These are phyloP conservation scores for Brachyistius frenatus DNA, from an alignment of 2,113 vertebrate genomes.

Conservation along the genomic window DNA sequence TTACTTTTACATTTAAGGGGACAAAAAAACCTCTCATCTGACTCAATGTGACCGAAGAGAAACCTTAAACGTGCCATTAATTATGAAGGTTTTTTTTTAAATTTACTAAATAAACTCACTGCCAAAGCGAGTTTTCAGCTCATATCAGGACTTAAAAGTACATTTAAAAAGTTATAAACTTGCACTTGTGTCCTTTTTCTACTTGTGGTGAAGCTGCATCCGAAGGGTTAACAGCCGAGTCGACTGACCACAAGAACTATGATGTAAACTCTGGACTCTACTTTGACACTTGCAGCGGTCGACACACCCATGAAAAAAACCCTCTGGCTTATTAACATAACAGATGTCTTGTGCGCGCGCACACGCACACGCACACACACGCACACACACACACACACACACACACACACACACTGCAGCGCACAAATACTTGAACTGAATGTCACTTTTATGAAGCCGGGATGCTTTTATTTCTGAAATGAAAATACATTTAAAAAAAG, in stretches of 20 bases:
- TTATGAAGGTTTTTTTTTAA: too few relatives aligned
- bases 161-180: neutral
- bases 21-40: neutral
- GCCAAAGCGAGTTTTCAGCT: too few relatives aligned
- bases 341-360: slow-evolving; percentile 74
- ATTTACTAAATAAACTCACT: too few relatives aligned
- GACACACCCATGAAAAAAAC: slow-evolving; percentile 72
- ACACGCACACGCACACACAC: slow-evolving; percentile 40
- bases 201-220: neutral
- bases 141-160: too few relatives aligned
- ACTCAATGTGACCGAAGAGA: too few relatives aligned
- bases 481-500: neutral
- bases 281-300: slow-evolving; percentile 57
- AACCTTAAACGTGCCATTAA: too few relatives aligned
- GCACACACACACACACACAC: slow-evolving; percentile 65
- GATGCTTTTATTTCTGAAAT: neutral
- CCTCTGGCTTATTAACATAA: slow-evolving; percentile 64
- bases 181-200: too few relatives aligned
- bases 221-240: slow-evolving; percentile 23
- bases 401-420: slow-evolving; percentile 11
- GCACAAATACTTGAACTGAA: slow-evolving; percentile 1
- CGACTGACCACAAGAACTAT: slow-evolving; percentile 31
- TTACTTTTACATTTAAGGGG: neutral
- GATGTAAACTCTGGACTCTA: slow-evolving; percentile 59
- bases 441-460: slow-evolving; percentile 12